These are phyloP conservation scores for Climacteris rufus DNA, from an alignment of 2,113 vertebrate genomes.

Conservation along the genomic window DNA sequence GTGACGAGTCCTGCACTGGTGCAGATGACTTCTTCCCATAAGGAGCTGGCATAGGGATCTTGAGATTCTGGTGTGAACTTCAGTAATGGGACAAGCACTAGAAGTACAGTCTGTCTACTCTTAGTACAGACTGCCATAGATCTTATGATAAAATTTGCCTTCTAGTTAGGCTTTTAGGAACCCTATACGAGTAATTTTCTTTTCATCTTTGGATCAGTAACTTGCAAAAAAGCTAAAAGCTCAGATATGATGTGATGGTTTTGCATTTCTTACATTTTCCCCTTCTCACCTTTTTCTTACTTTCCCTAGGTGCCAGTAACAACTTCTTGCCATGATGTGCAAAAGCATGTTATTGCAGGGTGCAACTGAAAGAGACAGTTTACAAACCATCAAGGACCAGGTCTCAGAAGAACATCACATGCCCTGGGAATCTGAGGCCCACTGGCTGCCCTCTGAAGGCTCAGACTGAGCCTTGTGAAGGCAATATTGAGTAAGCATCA, in stretches of 20 bases:
- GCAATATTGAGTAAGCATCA: background rate
- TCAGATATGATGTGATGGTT: background rate
- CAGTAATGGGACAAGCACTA: background rate
- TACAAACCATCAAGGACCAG: background rate
- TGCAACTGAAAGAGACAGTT: background rate
- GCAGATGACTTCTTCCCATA: background rate
- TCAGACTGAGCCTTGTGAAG: background rate
- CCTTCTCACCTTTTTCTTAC: background rate
- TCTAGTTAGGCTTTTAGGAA: background rate
- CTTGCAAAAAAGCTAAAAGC: background rate
- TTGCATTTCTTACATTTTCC: background rate
- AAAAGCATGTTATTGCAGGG: background rate
- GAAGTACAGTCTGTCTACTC: background rate
- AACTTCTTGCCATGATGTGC: background rate
- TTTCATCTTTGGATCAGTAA: background rate
- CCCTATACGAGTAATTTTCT: background rate
- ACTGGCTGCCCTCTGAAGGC: background rate
- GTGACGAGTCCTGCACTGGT: accelerated
- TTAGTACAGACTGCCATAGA: background rate
- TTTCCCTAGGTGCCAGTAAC: background rate
- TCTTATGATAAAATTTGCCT: background rate
- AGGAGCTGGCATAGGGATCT: background rate
- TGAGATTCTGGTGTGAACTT: background rate
- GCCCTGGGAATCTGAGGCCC: background rate
- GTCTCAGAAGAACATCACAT: accelerated